These are phyloP conservation scores for Nemotelus nigrinus DNA, from an alignment of 2,888 invertebrate genomes.

Conservation along the genomic window DNA sequence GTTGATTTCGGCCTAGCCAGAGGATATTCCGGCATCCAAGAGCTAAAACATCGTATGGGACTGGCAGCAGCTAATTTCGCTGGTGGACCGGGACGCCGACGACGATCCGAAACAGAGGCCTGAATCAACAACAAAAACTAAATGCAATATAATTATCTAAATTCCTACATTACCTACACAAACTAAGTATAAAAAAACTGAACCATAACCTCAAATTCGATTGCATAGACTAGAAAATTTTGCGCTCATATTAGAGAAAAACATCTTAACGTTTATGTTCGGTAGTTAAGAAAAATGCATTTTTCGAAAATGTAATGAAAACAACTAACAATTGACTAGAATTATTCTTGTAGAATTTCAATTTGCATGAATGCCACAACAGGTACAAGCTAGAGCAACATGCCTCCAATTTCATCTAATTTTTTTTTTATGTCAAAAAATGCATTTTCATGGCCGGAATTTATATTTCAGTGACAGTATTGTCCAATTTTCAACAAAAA, in stretches of 20 bases:
- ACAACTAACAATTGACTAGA: not conserved
- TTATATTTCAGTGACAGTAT: no score
- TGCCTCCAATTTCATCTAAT: no score
- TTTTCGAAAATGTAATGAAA: not conserved
- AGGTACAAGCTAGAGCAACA: no score
- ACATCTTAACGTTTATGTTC: slow-evolving; percentile 9
- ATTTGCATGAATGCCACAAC: no score
- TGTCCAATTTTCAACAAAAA: no score
- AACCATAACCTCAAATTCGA: slow-evolving; percentile 30
- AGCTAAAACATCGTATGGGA: slow-evolving; percentile 92
- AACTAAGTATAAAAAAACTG: slow-evolving; percentile 29
- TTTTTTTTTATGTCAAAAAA: no score
- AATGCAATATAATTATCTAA: slow-evolving; percentile 19
- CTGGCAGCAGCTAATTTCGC: slow-evolving; percentile 89
- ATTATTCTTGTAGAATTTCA: not conserved
- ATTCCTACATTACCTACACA: not conserved
- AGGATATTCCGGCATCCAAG: slow-evolving; percentile 88
- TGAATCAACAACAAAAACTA: slow-evolving; percentile 53
- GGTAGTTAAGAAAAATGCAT: not conserved
- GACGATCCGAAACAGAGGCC: slow-evolving; percentile 70
- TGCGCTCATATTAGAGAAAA: slow-evolving; percentile 25
- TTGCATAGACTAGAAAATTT: slow-evolving; percentile 23
- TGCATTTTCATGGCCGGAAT: no score
- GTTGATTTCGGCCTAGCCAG: slow-evolving; percentile 88
- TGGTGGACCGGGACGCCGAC: slow-evolving; percentile 88